phyloP scores from a whole-genome alignment of 2,888 invertebrate genomes.

The Endotricha flammealis region DNA sequence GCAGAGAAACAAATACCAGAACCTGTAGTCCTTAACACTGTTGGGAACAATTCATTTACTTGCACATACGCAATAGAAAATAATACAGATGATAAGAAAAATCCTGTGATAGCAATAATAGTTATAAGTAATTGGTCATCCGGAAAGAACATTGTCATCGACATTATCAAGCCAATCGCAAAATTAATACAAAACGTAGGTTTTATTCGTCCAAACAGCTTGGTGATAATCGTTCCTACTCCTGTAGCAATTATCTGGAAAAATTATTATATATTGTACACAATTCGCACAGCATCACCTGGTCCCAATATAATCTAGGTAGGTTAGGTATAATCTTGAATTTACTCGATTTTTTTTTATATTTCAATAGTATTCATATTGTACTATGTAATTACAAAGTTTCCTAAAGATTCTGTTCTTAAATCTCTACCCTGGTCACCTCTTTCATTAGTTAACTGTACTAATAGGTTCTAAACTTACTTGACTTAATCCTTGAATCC shows the following conservation, averaged over 20 bases:
- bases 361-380: no score
- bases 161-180: conserved; percentile 30
- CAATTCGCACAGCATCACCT: no score
- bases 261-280: no score
- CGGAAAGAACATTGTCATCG: conserved; percentile 30
- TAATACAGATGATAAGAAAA: conserved; percentile 22
- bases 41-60: conserved; percentile 48
- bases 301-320: no score
- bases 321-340: no score
- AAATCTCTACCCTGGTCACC: no score
- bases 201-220: conserved; percentile 32
- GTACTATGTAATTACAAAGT: no score
- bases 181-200: conserved; percentile 24
- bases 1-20: conserved; percentile 38
- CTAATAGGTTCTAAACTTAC: no score
- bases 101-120: conserved; percentile 31
- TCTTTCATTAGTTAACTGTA: no score
- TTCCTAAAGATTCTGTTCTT: no score
- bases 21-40: conserved; percentile 48
- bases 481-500: conserved; percentile 39
- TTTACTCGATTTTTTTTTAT: no score
- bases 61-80: conserved; percentile 37
- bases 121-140: conserved; percentile 30
- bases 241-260: conserved; percentile 35
- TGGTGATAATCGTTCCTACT: conserved; percentile 32